phyloP scores from a whole-genome alignment of 2,113 vertebrate genomes.

The Lepus europaeus region DNA sequence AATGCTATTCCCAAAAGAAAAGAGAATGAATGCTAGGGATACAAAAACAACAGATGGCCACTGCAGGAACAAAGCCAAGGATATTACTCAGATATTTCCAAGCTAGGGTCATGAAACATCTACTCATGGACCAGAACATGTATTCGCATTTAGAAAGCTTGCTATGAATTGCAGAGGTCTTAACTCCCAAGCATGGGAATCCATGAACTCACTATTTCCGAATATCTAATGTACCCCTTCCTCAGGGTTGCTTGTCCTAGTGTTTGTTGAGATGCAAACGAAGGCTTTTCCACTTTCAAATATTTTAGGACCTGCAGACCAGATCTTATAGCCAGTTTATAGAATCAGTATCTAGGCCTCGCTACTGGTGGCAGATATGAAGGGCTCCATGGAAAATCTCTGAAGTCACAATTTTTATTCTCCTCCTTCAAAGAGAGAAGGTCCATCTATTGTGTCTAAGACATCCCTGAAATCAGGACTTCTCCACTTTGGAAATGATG shows the following conservation, averaged over 20 bases:
- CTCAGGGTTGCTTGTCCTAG: not conserved
- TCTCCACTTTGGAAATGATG: not conserved
- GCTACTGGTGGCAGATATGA: not conserved
- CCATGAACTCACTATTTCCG: not conserved
- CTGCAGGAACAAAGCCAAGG: conserved; percentile 48
- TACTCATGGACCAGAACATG: not conserved
- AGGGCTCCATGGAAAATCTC: not conserved
- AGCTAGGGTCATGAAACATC: conserved; percentile 37
- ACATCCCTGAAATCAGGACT: not conserved
- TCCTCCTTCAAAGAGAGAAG: not conserved
- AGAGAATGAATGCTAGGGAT: conserved; percentile 18
- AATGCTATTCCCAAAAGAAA: conserved; percentile 48
- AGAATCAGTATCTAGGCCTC: not conserved
- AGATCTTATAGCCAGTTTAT: not conserved
- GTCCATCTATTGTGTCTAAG: not conserved
- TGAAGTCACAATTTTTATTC: not conserved
- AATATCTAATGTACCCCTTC: not conserved
- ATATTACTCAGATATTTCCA: conserved; percentile 67
- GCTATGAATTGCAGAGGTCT: not conserved
- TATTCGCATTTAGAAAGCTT: not conserved
- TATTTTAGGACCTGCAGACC: not conserved
- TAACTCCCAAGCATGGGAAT: not conserved
- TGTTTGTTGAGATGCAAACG: not conserved
- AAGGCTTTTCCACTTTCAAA: not conserved
- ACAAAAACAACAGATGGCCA: conserved; percentile 70